Conservation (phyloP, 2,113 vertebrate genomes). For the Emydura subglobosa region DNA sequence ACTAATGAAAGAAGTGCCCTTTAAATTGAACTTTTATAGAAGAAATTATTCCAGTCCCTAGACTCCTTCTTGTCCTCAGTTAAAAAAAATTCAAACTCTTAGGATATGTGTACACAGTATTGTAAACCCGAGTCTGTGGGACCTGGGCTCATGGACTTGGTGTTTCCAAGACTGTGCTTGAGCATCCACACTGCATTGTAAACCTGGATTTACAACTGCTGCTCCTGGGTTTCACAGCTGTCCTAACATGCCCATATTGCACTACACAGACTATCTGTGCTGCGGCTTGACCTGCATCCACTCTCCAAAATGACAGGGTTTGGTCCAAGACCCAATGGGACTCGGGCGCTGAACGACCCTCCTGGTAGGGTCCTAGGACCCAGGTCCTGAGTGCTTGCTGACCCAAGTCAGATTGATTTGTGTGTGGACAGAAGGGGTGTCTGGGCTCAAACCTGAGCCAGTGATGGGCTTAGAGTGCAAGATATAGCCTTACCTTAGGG, state of each 20-base stretch:
- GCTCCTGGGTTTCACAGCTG: neutral
- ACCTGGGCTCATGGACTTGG: neutral
- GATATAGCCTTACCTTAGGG: neutral
- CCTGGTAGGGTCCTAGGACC: neutral
- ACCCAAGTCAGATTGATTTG: neutral
- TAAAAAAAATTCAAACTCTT: neutral
- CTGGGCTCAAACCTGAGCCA: neutral
- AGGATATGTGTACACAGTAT: neutral
- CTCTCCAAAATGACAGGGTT: neutral
- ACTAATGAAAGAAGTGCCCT: neutral
- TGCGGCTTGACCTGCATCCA: neutral
- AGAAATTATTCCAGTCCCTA: conserved; percentile 4
- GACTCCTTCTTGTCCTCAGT: neutral
- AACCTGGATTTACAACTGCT: neutral
- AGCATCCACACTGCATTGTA: neutral
- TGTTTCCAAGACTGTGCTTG: neutral
- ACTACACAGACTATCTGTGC: neutral
- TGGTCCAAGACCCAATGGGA: neutral
- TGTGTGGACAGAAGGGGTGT: neutral
- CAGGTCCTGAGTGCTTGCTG: neutral
- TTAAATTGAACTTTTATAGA: neutral
- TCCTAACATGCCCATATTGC: neutral
- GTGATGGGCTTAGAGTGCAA: neutral
- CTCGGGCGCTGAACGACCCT: neutral
- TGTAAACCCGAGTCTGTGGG: neutral